These are phyloP conservation scores for Dendropsophus ebraccatus DNA, from an alignment of 2,113 vertebrate genomes.

Conservation along the genomic window DNA sequence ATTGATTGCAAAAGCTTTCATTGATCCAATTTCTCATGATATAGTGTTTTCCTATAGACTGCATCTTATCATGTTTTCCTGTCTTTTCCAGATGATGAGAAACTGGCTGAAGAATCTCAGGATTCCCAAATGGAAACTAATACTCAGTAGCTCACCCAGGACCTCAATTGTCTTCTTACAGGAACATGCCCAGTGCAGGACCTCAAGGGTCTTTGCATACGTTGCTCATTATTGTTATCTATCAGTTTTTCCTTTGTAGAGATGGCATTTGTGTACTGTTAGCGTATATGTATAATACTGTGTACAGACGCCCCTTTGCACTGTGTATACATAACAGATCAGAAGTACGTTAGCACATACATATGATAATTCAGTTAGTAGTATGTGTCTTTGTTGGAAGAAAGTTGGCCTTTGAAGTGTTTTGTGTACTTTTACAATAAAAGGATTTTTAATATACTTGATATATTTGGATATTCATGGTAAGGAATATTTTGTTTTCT, in stretches of 20 bases:
- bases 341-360: too few relatives aligned
- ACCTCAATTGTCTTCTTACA: not conserved
- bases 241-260: too few relatives aligned
- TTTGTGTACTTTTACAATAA: not conserved
- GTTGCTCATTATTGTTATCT: too few relatives aligned
- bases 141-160: conserved; percentile 66
- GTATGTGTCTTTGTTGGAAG: not conserved
- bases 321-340: not conserved
- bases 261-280: not conserved
- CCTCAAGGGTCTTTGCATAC: not conserved
- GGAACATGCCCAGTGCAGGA: not conserved
- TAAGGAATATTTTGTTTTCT: not conserved
- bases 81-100: conserved; percentile 87
- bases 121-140: conserved; percentile 80
- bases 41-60: not conserved
- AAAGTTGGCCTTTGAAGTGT: not conserved
- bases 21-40: not conserved
- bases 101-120: conserved; percentile 87
- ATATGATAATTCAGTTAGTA: not conserved
- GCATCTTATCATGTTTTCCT: conserved; percentile 37
- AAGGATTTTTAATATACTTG: not conserved
- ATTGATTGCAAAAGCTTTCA: not conserved
- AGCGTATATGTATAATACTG: not conserved
- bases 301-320: not conserved
- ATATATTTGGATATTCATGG: not conserved